These are phyloP conservation scores for human DNA, from an alignment of 2,113 vertebrate species.

Conservation along the genomic window DNA sequence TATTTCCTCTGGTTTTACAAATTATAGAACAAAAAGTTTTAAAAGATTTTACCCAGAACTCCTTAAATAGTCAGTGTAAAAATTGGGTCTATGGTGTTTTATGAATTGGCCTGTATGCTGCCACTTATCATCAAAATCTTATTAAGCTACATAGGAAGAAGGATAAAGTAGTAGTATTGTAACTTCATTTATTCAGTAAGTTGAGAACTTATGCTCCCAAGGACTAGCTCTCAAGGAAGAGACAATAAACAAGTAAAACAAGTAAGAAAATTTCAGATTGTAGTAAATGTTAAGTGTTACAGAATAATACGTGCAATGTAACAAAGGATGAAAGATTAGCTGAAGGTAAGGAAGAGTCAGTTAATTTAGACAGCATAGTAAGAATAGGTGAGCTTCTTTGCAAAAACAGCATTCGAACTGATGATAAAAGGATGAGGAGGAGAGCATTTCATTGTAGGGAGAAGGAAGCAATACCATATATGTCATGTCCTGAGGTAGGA, in stretches of 20 bases:
- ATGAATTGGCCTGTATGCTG: background rate
- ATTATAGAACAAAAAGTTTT: background rate
- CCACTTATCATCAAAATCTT: background rate
- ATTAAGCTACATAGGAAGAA: slow-evolving; percentile 2
- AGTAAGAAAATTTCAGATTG: background rate
- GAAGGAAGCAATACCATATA: background rate
- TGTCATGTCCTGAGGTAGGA: background rate
- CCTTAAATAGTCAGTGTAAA: background rate
- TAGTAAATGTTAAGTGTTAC: background rate
- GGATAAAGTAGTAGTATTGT: background rate
- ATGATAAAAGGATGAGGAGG: background rate
- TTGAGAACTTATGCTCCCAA: slow-evolving; percentile 15
- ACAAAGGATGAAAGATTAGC: background rate
- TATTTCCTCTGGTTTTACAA: background rate
- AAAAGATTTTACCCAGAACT: background rate
- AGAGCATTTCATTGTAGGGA: background rate
- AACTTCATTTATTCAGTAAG: slow-evolving; percentile 1
- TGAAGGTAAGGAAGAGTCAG: background rate
- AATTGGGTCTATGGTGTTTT: background rate
- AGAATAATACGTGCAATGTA: background rate
- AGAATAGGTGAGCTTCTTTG: slow-evolving; percentile 2
- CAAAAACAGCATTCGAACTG: background rate
- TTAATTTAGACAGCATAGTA: background rate
- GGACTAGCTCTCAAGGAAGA: background rate
- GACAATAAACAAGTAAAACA: background rate